These are phyloP conservation scores for Brachionus calyciflorus DNA, from an alignment of 1,140 invertebrate species.

Conservation along the genomic window DNA sequence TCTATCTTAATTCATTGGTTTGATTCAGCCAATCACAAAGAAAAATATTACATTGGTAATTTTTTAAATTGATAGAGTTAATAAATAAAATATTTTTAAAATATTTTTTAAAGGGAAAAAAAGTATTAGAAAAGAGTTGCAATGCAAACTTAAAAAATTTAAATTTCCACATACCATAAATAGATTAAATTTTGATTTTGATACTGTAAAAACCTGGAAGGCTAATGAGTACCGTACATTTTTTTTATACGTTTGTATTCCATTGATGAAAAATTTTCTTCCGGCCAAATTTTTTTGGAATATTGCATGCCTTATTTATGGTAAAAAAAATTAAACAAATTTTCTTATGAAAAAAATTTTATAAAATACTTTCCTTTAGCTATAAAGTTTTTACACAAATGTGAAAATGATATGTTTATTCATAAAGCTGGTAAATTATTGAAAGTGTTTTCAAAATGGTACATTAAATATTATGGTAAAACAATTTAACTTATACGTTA, in stretches of 20 bases:
- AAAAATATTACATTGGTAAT: no score
- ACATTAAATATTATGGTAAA: slow-evolving; percentile 5
- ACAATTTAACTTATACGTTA: slow-evolving; percentile 23
- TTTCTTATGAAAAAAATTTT: neutral
- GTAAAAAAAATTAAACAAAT: no score
- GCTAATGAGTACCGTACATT: neutral
- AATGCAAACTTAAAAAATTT: neutral
- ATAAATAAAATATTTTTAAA: no score
- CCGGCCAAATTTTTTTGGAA: slow-evolving; percentile 1
- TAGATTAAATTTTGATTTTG: neutral
- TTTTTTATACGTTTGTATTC: slow-evolving; percentile 9
- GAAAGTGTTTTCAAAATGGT: slow-evolving; percentile 19
- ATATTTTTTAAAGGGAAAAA: no score
- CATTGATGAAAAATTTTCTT: slow-evolving; percentile 1
- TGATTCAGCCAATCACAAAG: neutral
- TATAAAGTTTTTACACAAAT: slow-evolving; percentile 6
- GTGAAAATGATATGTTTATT: neutral
- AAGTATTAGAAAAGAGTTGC: neutral
- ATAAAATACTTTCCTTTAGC: neutral
- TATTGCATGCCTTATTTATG: slow-evolving; percentile 7
- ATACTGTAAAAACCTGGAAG: slow-evolving; percentile 8
- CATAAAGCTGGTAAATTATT: slow-evolving; percentile 11
- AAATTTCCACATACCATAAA: slow-evolving; percentile 16
- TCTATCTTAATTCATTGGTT: slow-evolving; percentile 26
- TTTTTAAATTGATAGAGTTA: no score